Conservation (phyloP, 2,797 vertebrate species). For the Ambastaia sidthimunki region DNA sequence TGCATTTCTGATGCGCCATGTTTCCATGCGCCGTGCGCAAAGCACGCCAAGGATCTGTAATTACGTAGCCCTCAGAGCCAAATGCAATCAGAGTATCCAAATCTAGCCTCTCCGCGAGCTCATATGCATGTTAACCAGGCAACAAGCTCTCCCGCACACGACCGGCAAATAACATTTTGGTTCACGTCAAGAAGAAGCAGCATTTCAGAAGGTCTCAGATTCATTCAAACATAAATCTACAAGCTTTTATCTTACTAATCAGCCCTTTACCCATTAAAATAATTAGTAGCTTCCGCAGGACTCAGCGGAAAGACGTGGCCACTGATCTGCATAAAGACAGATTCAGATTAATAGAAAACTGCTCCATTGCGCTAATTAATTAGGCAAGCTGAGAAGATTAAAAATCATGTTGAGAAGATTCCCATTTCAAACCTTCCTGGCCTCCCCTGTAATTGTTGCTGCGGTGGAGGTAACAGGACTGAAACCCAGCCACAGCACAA, state of each 20-base stretch:
- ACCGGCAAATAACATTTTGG: conserved; percentile 26
- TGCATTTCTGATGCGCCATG: conserved; percentile 35
- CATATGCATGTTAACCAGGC: conserved; percentile 43
- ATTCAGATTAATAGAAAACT: conserved; percentile 42
- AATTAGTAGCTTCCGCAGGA: conserved; percentile 40
- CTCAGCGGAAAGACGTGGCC: conserved; percentile 15
- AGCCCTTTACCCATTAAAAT: conserved; percentile 42
- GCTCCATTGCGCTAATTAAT: conserved; percentile 51
- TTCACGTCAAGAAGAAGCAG: conserved; percentile 18
- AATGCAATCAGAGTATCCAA: neutral
- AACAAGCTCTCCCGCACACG: conserved; percentile 11
- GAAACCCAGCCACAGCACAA: conserved; percentile 16
- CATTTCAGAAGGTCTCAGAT: conserved; percentile 38
- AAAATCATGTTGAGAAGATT: conserved; percentile 42
- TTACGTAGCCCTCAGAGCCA: conserved; percentile 36
- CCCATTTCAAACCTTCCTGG: conserved; percentile 18
- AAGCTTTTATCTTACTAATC: conserved; percentile 51
- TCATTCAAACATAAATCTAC: conserved; percentile 53
- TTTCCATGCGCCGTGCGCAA: conserved; percentile 26
- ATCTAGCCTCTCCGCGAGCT: conserved; percentile 35
- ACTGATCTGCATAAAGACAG: conserved; percentile 40
- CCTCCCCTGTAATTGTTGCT: conserved; percentile 29
- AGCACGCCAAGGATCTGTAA: conserved; percentile 34
- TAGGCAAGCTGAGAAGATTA: conserved; percentile 46
- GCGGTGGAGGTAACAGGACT: conserved; percentile 20